Evolutionary conservation across 2,888 invertebrate species (phyloP).

Genomic region (Gasteruption jaculator): DNA sequence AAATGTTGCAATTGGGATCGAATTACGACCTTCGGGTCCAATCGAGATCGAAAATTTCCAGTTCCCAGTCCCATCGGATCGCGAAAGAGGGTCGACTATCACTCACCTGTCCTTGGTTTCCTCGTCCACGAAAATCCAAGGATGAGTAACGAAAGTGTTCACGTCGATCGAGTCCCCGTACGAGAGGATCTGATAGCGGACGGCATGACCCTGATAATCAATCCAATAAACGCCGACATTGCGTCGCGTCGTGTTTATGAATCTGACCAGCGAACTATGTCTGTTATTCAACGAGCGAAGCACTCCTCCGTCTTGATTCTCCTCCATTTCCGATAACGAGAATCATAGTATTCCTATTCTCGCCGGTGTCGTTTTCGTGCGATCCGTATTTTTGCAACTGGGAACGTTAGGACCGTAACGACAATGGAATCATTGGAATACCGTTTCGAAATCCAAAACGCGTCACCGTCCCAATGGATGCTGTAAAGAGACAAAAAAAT

Average conservation of each 20-base stretch:
- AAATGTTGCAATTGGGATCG: no score
- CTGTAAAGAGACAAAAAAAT: no score
- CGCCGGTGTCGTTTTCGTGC: no score
- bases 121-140: constrained; percentile 77
- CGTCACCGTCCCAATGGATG: no score
- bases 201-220: constrained; percentile 64
- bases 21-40: no score
- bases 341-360: no score
- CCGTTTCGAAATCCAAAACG: constrained; percentile 3
- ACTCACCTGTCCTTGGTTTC: constrained; percentile 61
- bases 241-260: constrained; percentile 59
- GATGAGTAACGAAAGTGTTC: constrained; percentile 76
- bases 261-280: constrained; percentile 55
- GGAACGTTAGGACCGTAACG: constrained; percentile 1
- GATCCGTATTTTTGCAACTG: constrained; percentile 3
- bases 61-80: no score
- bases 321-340: no score
- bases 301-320: constrained; percentile 17
- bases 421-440: not conserved
- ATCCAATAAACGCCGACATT: constrained; percentile 71
- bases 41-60: no score
- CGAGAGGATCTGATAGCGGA: constrained; percentile 60
- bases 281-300: constrained; percentile 38
- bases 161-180: constrained; percentile 60
- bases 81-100: no score